Evolutionary conservation across 2,888 invertebrate species (phyloP).

Genomic region (Brachylomia viminalis): DNA sequence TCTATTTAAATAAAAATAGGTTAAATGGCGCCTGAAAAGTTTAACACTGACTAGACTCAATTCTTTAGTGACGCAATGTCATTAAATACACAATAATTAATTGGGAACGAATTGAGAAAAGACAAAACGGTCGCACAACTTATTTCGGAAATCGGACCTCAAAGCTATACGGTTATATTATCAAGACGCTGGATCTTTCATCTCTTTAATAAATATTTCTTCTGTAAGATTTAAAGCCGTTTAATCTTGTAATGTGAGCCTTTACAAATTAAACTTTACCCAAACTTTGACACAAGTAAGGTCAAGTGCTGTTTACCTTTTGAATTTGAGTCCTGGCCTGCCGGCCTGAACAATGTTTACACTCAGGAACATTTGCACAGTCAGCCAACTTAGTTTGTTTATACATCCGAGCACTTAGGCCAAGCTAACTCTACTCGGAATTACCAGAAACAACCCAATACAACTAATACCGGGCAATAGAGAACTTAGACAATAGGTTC

Average conservation of each 20-base stretch:
- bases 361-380: slow-evolving; percentile 40
- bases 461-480: slow-evolving; percentile 54
- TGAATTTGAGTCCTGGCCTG: slow-evolving; percentile 43
- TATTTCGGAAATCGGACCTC: slow-evolving; percentile 24
- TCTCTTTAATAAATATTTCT: slow-evolving; percentile 59
- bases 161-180: slow-evolving; percentile 49
- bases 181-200: slow-evolving; percentile 49
- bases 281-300: slow-evolving; percentile 61
- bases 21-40: not conserved
- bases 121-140: not conserved
- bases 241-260: slow-evolving; percentile 65
- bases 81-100: not conserved
- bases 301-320: slow-evolving; percentile 62
- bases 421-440: slow-evolving; percentile 39
- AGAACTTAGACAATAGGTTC: slow-evolving; percentile 57
- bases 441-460: slow-evolving; percentile 56
- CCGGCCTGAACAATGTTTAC: slow-evolving; percentile 52
- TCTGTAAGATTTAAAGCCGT: slow-evolving; percentile 53
- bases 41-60: not conserved
- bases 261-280: slow-evolving; percentile 61
- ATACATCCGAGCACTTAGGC: slow-evolving; percentile 34
- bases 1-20: not conserved
- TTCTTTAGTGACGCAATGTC: not conserved
- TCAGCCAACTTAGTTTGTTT: slow-evolving; percentile 36
- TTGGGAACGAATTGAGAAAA: not conserved